Evolutionary conservation across 2,113 vertebrate species (phyloP).

Genomic region (Natator depressus): DNA sequence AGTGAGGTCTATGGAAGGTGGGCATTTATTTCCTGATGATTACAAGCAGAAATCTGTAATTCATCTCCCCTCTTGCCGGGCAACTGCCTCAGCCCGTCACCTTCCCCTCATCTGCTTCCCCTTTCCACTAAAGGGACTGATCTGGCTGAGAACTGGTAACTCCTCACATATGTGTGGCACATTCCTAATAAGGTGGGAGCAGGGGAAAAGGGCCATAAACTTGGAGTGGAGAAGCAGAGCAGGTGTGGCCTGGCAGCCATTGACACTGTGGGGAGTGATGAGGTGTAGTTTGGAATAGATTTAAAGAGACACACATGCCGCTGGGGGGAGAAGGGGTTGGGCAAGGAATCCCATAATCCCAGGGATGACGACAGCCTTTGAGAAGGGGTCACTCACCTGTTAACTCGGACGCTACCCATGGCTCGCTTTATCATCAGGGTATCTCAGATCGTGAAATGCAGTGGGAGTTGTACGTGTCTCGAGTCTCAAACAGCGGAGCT

Average conservation of each 20-base stretch:
- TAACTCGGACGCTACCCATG: constrained; percentile 75
- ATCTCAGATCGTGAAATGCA: background rate
- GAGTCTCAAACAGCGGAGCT: constrained; percentile 36
- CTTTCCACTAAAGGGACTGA: background rate
- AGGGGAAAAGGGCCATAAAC: background rate
- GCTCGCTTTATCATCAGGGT: constrained; percentile 59
- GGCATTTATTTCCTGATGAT: background rate
- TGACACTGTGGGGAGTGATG: background rate
- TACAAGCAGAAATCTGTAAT: background rate
- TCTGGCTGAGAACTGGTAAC: background rate
- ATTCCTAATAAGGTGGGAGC: background rate
- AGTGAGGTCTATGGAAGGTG: background rate
- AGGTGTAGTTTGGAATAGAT: background rate
- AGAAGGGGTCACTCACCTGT: constrained; percentile 65
- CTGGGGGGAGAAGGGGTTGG: background rate
- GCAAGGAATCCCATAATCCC: background rate
- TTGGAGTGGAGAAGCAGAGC: background rate
- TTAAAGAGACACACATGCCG: background rate
- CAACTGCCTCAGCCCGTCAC: background rate
- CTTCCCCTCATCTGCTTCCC: background rate
- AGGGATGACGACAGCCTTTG: background rate
- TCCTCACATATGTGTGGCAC: rapidly evolving
- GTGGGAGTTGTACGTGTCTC: background rate
- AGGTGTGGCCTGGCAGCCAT: background rate
- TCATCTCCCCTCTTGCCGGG: background rate